These are phyloP conservation scores for Bilobella aurantiaca DNA, from an alignment of 1,140 invertebrate species.

Conservation along the genomic window DNA sequence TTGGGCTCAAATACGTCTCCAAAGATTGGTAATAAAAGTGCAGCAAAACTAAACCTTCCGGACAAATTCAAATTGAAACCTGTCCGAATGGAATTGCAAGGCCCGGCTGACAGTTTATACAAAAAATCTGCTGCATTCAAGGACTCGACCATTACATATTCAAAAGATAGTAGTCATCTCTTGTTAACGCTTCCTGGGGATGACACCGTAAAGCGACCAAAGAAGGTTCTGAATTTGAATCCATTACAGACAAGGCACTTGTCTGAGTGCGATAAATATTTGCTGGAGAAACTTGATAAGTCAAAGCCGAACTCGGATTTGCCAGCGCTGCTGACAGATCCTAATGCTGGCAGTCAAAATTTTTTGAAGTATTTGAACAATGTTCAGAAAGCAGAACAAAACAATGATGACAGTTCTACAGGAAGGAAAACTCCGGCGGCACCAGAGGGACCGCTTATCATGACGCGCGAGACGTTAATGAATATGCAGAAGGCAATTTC, in stretches of 20 bases:
- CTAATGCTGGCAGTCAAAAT: slow-evolving; percentile 5
- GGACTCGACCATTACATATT: slow-evolving; percentile 20
- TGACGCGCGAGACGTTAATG: slow-evolving; percentile 14
- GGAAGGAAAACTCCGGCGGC: neutral
- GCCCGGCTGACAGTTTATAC: slow-evolving; percentile 1
- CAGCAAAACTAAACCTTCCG: neutral
- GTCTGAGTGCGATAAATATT: slow-evolving; percentile 17
- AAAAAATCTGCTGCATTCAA: slow-evolving; percentile 20
- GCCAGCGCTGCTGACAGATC: neutral
- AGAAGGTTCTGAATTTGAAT: slow-evolving; percentile 20
- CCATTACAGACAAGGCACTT: slow-evolving; percentile 28
- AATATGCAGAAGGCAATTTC: slow-evolving; percentile 49
- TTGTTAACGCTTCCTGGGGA: slow-evolving; percentile 7
- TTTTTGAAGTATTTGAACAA: slow-evolving; percentile 2
- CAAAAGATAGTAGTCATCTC: slow-evolving; percentile 10
- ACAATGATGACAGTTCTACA: too few species aligned
- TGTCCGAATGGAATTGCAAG: slow-evolving; percentile 29
- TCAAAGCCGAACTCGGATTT: slow-evolving; percentile 1
- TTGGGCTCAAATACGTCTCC: too few species aligned
- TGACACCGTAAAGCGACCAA: neutral
- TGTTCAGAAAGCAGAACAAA: neutral
- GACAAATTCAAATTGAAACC: neutral
- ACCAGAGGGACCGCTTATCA: neutral
- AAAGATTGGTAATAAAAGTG: too few species aligned
- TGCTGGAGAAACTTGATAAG: neutral